Evolutionary conservation across 1,140 invertebrate species (phyloP).

Genomic region (Cheumatopsyche charites): DNA sequence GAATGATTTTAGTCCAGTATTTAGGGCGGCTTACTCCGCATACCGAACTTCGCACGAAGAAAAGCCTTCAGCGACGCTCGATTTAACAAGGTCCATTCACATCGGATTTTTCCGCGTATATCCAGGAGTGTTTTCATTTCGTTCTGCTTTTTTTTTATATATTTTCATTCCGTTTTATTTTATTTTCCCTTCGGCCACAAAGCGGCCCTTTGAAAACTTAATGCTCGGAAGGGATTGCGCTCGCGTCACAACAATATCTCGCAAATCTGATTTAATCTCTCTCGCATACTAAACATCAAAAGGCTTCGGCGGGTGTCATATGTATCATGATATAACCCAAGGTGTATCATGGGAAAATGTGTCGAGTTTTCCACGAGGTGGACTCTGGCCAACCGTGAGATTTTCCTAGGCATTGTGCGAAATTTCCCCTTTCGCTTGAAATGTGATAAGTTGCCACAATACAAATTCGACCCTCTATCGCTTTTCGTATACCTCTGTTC

Average conservation of each 20-base stretch:
- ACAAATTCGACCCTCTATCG: neutral
- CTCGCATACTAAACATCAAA: conserved; percentile 47
- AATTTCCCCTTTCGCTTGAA: conserved; percentile 25
- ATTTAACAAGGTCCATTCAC: conserved; percentile 49
- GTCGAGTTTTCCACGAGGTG: neutral
- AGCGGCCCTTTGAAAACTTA: conserved; percentile 48
- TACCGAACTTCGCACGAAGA: conserved; percentile 40
- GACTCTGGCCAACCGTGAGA: neutral
- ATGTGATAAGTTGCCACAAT: conserved; percentile 20
- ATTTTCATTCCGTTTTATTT: conserved; percentile 1
- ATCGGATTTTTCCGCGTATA: conserved; percentile 47
- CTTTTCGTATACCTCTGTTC: neutral
- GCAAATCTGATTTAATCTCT: conserved; percentile 45
- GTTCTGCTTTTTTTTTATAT: neutral
- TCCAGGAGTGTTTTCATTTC: neutral
- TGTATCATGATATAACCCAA: neutral
- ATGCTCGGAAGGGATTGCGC: conserved; percentile 48
- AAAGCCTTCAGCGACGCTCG: conserved; percentile 43
- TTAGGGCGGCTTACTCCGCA: conserved; percentile 37
- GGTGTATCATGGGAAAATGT: conserved; percentile 10
- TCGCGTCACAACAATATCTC: conserved; percentile 43
- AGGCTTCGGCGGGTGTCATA: conserved; percentile 14
- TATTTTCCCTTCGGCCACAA: conserved; percentile 34
- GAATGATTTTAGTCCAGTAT: neutral
- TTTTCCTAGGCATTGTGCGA: conserved; percentile 9